These are phyloP conservation scores for Cephalopachus bancanus DNA, from an alignment of 2,797 vertebrate genomes.

Conservation along the genomic window DNA sequence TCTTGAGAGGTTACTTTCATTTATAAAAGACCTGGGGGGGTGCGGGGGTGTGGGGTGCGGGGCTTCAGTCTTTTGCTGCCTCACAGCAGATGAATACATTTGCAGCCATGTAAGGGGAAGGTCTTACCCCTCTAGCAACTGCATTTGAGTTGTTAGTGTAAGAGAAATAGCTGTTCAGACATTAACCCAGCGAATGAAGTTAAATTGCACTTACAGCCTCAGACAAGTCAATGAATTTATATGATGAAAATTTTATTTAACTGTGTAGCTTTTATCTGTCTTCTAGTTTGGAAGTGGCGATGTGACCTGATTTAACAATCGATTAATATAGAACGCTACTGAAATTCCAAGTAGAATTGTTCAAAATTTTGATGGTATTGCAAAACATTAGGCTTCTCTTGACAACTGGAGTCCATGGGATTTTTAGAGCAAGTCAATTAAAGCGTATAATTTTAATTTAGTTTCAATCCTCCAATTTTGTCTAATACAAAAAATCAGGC, in stretches of 20 bases:
- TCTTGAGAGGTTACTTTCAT: background rate
- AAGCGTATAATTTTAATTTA: slow-evolving; percentile 2
- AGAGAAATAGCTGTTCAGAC: slow-evolving; percentile 34
- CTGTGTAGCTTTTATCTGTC: slow-evolving; percentile 11
- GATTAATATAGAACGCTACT: background rate
- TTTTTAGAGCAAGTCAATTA: background rate
- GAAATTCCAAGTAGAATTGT: slow-evolving; percentile 36
- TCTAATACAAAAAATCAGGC: background rate
- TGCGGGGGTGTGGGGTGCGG: background rate
- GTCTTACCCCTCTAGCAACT: background rate
- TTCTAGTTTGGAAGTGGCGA: slow-evolving; percentile 56
- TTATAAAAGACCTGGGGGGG: background rate
- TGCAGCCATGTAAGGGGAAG: background rate
- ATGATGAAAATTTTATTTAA: slow-evolving; percentile 32
- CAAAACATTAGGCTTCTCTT: background rate
- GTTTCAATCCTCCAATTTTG: background rate
- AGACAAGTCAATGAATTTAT: slow-evolving; percentile 24
- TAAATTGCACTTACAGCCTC: slow-evolving; percentile 40
- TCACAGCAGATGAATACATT: background rate
- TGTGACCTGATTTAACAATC: slow-evolving; percentile 32
- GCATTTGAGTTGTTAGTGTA: background rate
- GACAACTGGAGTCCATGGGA: background rate
- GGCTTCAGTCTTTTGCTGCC: slow-evolving; percentile 7
- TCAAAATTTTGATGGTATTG: background rate
- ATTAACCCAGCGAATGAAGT: background rate